Base-by-base conservation (phyloP, 2,797 vertebrate genomes). In the Orientallactaga sibirica region DNA sequence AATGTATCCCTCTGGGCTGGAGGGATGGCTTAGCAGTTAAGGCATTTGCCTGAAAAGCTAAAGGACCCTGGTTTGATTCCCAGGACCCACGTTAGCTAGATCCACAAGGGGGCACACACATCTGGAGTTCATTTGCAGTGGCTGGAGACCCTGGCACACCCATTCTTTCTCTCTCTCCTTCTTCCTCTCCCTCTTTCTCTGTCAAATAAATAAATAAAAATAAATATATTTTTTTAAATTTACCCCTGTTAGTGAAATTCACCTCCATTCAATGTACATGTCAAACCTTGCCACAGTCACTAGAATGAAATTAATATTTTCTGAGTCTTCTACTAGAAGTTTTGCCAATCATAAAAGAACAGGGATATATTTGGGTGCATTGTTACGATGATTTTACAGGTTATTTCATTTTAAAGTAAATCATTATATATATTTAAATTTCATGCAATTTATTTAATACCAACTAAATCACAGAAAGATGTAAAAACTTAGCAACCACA, bases 301-400 rank as follows among this genome's bases (percentile, higher is more conserved):
- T 55, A 68, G n/a, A 76, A 48, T 74, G 29, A 55, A 93, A 62
- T 33, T 55, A 43, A 75, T 71, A 27, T 3, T 80, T 92, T 22
- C 43, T 79, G 33, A 6, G 3, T 77, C 80, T 84, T 83, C 52
- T 68, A 29, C 8, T 14, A 91, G 29, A 80, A 76, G 48, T 74
- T 92, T 92, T 86, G 22, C 41, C 68, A 71, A 24, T 37, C 68
- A 91, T 75, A 62, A 41, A 27, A 66, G 41, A 84, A 64, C 20
- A 86, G 3, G 33, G 74, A 81, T 27, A 85, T 29, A 58, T 78
- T 87, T 68, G 68, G 11, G 16, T 66, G 61, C 5, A 75, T 93
- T 80, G 79, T 16, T 37, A 29, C n/a, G 33, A 10, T 55, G 27
- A 67, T 92, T 96, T 71, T 64, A 82, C 90, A 96, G 41, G 25